phyloP scores from a whole-genome alignment of 2,888 invertebrate genomes.

The Rhingia campestris region DNA sequence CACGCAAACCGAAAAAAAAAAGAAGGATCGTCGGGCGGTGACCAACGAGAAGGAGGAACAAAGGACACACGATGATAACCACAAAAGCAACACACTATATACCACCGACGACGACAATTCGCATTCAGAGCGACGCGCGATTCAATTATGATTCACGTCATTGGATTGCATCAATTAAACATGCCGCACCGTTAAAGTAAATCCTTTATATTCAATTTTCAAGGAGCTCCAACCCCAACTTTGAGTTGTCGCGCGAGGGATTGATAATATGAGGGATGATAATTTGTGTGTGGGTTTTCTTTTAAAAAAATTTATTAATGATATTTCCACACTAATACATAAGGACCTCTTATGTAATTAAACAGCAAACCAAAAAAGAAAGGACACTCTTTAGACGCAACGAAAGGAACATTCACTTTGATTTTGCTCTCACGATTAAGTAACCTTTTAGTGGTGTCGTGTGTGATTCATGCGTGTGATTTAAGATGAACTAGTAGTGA shows the following conservation, averaged over 20 bases:
- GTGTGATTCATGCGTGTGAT: constrained; percentile 59
- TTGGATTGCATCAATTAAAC: constrained; percentile 66
- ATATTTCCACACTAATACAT: constrained; percentile 40
- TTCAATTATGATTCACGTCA: constrained; percentile 71
- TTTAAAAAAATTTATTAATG: constrained; percentile 60
- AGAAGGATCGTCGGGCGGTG: constrained; percentile 51
- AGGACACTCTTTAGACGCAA: constrained; percentile 2
- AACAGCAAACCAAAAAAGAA: constrained; percentile 16
- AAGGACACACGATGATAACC: constrained; percentile 8
- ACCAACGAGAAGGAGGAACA: constrained; percentile 29
- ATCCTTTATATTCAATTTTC: constrained; percentile 70
- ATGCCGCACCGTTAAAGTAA: constrained; percentile 48
- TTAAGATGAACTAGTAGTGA: constrained; percentile 33
- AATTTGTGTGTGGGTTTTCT: constrained; percentile 49
- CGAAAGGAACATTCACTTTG: constrained; percentile 16
- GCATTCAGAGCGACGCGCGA: constrained; percentile 9
- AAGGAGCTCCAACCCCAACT: constrained; percentile 27
- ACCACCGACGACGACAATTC: constrained; percentile 16
- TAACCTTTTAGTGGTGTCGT: constrained; percentile 56
- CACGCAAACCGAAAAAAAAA: constrained; percentile 49
- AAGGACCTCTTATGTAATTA: constrained; percentile 50
- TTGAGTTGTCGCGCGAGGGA: background rate
- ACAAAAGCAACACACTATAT: constrained; percentile 25
- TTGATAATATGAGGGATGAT: constrained; percentile 6
- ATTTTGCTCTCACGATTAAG: constrained; percentile 59